Conservation (phyloP, 2,888 invertebrate species). For the Chironomus tentans region DNA sequence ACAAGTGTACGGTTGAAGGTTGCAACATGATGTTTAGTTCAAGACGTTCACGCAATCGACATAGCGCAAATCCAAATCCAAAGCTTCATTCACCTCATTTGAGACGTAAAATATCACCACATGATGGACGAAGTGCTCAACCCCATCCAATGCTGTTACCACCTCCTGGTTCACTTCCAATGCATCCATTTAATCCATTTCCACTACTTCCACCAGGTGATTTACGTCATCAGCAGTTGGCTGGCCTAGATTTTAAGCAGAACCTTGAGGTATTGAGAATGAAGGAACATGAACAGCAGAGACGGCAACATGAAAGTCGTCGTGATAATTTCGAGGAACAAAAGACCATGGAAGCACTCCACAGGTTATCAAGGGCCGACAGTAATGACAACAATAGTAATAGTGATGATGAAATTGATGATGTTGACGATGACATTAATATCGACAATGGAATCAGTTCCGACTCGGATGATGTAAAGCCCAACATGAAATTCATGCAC, state of each 20-base stretch:
- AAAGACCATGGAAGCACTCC: slow-evolving; percentile 14
- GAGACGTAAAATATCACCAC: slow-evolving; percentile 86
- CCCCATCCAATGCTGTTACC: slow-evolving; percentile 72
- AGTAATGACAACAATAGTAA: slow-evolving; percentile 27
- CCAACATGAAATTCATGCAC: slow-evolving; percentile 23
- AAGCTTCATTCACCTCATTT: slow-evolving; percentile 94
- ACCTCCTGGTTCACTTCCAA: slow-evolving; percentile 49
- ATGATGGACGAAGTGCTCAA: slow-evolving; percentile 84
- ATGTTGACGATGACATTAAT: slow-evolving; percentile 36
- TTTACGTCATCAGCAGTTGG: slow-evolving; percentile 48
- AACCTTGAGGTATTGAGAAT: slow-evolving; percentile 41
- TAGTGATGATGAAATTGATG: slow-evolving; percentile 29
- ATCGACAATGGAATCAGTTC: slow-evolving; percentile 32
- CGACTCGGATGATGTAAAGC: slow-evolving; percentile 62
- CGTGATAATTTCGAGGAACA: slow-evolving; percentile 11
- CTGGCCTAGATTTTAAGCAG: slow-evolving; percentile 51
- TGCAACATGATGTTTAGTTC: slow-evolving; percentile 99
- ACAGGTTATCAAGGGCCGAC: background rate
- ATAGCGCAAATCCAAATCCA: slow-evolving; percentile 97
- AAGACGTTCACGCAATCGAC: slow-evolving; percentile 86
- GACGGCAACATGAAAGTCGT: slow-evolving; percentile 18
- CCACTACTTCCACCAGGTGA: slow-evolving; percentile 66
- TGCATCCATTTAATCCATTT: slow-evolving; percentile 69
- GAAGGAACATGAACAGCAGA: slow-evolving; percentile 39
- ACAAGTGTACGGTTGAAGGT: slow-evolving; percentile 96